A percentile compares a stretch with the other conserved stretches of the same genome.
These are phyloP conservation scores for Clostera curtula DNA, from an alignment of 2,888 invertebrate genomes.

Conservation along the genomic window DNA sequence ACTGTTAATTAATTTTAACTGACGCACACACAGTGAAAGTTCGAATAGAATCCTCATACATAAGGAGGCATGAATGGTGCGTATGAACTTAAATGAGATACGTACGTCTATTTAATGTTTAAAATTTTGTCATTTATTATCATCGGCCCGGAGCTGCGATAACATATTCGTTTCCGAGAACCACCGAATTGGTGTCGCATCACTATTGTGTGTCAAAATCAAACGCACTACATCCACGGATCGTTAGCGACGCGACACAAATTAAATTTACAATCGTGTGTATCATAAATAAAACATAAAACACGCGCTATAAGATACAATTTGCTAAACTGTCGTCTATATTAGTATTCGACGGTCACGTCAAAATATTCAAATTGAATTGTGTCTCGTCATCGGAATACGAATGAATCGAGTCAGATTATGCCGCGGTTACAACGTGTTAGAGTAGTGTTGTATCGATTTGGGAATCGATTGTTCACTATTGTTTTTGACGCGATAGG, in stretches of 20 bases:
- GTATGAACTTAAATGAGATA: slow-evolving; percentile 40
- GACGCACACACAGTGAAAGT: slow-evolving; percentile 45
- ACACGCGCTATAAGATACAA: slow-evolving; percentile 47
- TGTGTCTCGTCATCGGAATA: slow-evolving; percentile 54
- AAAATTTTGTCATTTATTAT: slow-evolving; percentile 33
- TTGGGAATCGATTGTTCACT: slow-evolving; percentile 38
- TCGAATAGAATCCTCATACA: slow-evolving; percentile 33
- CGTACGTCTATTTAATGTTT: slow-evolving; percentile 21
- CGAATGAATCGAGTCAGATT: slow-evolving; percentile 42
- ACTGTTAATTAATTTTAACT: slow-evolving; percentile 61
- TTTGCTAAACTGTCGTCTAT: slow-evolving; percentile 54
- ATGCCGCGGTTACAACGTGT: slow-evolving; percentile 45
- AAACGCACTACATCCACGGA: slow-evolving; percentile 21
- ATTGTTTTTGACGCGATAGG: slow-evolving; percentile 35
- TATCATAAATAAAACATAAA: slow-evolving; percentile 63
- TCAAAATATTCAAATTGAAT: slow-evolving; percentile 68
- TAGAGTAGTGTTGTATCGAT: slow-evolving; percentile 36
- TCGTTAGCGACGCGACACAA: slow-evolving; percentile 33
- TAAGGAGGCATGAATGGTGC: slow-evolving; percentile 35
- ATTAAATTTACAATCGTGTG: slow-evolving; percentile 46
- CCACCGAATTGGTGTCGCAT: slow-evolving; percentile 15
- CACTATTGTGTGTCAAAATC: slow-evolving; percentile 19
- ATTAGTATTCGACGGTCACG: slow-evolving; percentile 55
- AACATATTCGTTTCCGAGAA: slow-evolving; percentile 1
- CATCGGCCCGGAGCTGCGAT: slow-evolving; percentile 7